A percentile compares a stretch with the other conserved stretches of the same genome.
Conservation (phyloP, 2,888 invertebrate genomes). For the Pristionchus japonicus region DNA sequence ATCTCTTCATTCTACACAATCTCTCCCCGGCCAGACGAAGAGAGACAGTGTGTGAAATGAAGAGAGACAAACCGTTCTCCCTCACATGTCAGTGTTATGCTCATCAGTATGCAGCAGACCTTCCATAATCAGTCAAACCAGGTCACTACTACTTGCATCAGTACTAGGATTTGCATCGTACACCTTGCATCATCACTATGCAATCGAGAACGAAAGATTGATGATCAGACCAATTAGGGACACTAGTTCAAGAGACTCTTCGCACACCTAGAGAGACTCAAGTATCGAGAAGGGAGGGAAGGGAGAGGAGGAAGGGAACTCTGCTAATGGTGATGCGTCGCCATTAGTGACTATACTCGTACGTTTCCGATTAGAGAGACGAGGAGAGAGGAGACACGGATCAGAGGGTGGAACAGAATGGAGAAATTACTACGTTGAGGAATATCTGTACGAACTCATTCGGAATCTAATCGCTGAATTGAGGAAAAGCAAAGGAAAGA, state of each 20-base stretch:
- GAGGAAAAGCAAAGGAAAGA: too few relatives aligned
- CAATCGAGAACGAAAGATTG: not conserved
- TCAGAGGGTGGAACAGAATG: conserved; percentile 14
- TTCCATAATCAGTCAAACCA: not conserved
- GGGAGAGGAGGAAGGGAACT: not conserved
- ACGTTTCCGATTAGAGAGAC: conserved; percentile 8
- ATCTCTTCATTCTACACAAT: not conserved
- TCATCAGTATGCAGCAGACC: not conserved
- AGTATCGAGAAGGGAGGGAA: conserved; percentile 8
- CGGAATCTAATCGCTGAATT: not conserved
- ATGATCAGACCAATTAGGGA: not conserved
- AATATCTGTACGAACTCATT: not conserved
- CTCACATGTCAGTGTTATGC: not conserved
- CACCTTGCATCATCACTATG: too few relatives aligned
- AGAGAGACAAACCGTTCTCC: not conserved
- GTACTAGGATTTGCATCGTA: not conserved
- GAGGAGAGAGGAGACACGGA: not conserved
- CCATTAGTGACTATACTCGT: conserved; percentile 30
- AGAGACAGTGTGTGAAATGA: not conserved
- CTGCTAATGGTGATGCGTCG: conserved; percentile 29
- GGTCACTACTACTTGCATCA: not conserved
- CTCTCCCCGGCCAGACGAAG: not conserved
- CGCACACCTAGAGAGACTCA: conserved; percentile 15
- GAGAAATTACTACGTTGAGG: not conserved
- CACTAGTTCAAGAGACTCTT: conserved; percentile 29